phyloP scores from a whole-genome alignment of 2,113 vertebrate species.

The Limnothrissa miodon region DNA sequence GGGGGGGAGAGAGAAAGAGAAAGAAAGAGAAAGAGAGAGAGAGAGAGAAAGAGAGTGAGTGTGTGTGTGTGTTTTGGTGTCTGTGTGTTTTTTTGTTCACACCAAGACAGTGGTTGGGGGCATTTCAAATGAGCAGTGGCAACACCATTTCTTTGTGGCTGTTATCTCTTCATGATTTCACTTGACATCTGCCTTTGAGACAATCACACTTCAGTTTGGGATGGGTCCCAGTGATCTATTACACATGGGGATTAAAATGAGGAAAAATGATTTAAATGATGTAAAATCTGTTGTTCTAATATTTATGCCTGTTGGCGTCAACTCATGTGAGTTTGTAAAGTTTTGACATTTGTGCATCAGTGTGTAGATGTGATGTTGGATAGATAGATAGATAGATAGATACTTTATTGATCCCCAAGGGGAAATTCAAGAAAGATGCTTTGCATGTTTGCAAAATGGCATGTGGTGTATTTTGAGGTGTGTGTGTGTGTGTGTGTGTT shows the following conservation, averaged over 20 bases:
- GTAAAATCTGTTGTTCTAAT: neutral
- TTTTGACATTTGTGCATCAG: neutral
- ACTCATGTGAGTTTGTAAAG: neutral
- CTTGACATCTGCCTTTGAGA: neutral
- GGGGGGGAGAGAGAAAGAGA: neutral
- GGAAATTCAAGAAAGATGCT: too few species aligned
- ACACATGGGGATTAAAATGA: neutral
- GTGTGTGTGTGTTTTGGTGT: constrained; percentile 4
- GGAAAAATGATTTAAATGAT: too few species aligned
- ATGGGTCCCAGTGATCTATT: neutral
- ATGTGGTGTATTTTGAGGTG: neutral
- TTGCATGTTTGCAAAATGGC: too few species aligned
- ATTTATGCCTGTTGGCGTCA: neutral
- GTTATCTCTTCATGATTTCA: neutral
- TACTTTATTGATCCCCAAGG: too few species aligned
- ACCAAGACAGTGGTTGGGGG: neutral
- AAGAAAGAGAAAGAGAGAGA: too few species aligned
- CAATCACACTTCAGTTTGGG: neutral
- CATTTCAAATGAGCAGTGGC: neutral
- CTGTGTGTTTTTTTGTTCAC: constrained; percentile 2
- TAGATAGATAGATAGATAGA: too few species aligned
- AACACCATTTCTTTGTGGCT: neutral
- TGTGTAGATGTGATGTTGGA: too few species aligned
- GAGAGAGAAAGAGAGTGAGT: too few species aligned
- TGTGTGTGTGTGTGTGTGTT: constrained; percentile 2